phyloP scores from a whole-genome alignment of 2,888 invertebrate species.

The Sminthurinus aureus region DNA sequence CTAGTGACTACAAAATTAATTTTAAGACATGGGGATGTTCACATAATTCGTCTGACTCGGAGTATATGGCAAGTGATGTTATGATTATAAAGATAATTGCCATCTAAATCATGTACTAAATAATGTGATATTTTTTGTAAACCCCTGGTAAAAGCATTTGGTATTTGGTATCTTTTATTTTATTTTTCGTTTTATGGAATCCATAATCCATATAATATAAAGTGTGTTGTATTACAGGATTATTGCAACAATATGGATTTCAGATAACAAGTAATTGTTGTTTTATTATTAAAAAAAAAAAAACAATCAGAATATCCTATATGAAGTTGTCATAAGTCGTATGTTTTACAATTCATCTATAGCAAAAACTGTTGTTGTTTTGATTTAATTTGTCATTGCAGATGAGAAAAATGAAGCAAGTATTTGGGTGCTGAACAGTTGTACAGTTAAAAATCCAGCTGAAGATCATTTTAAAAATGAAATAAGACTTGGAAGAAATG shows the following conservation, averaged over 20 bases:
- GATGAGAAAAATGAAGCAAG: constrained; percentile 83
- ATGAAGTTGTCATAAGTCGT: neutral
- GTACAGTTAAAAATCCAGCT: constrained; percentile 97
- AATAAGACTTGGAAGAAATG: constrained; percentile 74
- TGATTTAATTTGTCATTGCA: constrained; percentile 48
- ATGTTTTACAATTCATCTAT: neutral
- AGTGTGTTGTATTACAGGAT: constrained; percentile 67
- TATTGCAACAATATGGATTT: constrained; percentile 88
- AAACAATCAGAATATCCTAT: constrained; percentile 5
- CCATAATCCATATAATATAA: too few species aligned
- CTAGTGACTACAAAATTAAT: constrained; percentile 66
- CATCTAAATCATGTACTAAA: too few species aligned
- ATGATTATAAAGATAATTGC: too few species aligned
- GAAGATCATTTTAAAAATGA: constrained; percentile 93
- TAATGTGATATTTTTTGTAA: too few species aligned
- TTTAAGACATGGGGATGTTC: constrained; percentile 98
- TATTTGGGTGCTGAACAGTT: constrained; percentile 95
- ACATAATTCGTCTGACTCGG: constrained; percentile 96
- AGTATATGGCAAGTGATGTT: constrained; percentile 91
- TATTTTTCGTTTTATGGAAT: too few species aligned
- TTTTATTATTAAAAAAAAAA: neutral
- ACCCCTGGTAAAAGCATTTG: too few species aligned
- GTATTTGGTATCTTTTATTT: too few species aligned
- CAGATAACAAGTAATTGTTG: constrained; percentile 70
- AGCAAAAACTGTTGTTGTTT: constrained; percentile 44